phyloP scores from a whole-genome alignment of 1,140 invertebrate genomes.

The Mactra quadrangularis region DNA sequence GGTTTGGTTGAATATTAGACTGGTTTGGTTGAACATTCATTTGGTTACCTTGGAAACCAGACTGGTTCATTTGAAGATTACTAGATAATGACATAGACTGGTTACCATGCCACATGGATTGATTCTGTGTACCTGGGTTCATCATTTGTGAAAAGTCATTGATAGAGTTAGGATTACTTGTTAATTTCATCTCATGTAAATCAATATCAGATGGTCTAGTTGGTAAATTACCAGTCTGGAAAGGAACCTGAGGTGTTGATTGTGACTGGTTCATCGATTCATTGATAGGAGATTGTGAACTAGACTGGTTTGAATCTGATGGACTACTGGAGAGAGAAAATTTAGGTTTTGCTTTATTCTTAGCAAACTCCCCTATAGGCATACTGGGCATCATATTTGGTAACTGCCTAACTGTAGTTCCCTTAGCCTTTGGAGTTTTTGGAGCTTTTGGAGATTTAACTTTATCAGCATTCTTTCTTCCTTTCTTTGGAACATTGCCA shows the following conservation, averaged over 20 bases:
- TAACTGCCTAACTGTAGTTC: background rate
- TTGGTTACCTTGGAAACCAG: background rate
- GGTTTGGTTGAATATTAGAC: background rate
- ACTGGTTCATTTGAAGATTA: constrained; percentile 22
- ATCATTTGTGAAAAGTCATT: constrained; percentile 33
- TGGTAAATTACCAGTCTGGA: constrained; percentile 17
- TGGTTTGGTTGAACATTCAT: background rate
- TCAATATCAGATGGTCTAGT: constrained; percentile 58
- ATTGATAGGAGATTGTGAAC: constrained; percentile 38
- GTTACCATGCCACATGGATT: constrained; percentile 5
- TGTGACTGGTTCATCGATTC: background rate
- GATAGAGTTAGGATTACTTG: constrained; percentile 45
- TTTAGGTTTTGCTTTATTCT: constrained; percentile 34
- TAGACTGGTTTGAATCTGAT: constrained; percentile 42
- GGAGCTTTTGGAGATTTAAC: background rate
- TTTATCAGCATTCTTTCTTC: constrained; percentile 16
- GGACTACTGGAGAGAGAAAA: constrained; percentile 47
- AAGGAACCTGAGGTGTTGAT: background rate
- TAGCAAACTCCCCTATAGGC: background rate
- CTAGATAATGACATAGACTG: constrained; percentile 17
- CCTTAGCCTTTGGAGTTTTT: background rate
- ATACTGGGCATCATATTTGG: background rate
- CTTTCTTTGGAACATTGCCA: constrained; percentile 12
- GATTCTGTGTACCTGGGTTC: background rate
- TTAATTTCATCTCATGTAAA: constrained; percentile 49